Conservation (phyloP, 1,140 invertebrate genomes). For the Leptoteleia sp. region DNA sequence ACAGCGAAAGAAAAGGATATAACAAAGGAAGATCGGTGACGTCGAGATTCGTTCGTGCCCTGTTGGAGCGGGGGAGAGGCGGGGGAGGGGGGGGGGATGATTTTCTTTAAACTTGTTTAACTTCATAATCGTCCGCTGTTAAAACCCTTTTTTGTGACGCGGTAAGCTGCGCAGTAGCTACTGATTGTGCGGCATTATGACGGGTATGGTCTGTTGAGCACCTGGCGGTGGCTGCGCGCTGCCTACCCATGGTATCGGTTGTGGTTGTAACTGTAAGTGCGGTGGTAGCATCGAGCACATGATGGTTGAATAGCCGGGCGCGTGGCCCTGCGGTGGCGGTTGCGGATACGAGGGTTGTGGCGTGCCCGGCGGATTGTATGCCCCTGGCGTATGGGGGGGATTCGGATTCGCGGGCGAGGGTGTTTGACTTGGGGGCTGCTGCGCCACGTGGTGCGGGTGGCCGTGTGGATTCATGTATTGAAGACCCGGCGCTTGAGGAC, state of each 20-base stretch:
- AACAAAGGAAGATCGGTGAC: slow-evolving; percentile 42
- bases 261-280: slow-evolving; percentile 81
- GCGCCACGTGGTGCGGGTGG: slow-evolving; percentile 79
- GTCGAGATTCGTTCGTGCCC: slow-evolving; percentile 26
- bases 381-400: slow-evolving; percentile 82
- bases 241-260: slow-evolving; percentile 81
- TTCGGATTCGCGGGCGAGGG: slow-evolving; percentile 85
- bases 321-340: slow-evolving; percentile 81
- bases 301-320: slow-evolving; percentile 82
- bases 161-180: slow-evolving; percentile 71
- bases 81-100: slow-evolving; percentile 1
- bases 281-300: slow-evolving; percentile 84
- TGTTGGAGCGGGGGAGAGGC: slow-evolving; percentile 3
- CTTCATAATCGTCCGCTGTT: slow-evolving; percentile 8
- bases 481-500: slow-evolving; percentile 80
- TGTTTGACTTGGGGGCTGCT: slow-evolving; percentile 84
- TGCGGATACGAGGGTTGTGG: slow-evolving; percentile 81
- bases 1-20: no score
- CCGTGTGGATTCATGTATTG: slow-evolving; percentile 84
- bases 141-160: slow-evolving; percentile 62
- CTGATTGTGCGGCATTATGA: slow-evolving; percentile 81
- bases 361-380: slow-evolving; percentile 83
- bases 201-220: slow-evolving; percentile 81
- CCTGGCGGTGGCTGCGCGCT: slow-evolving; percentile 81
- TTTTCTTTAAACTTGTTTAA: slow-evolving; percentile 6